Conservation (phyloP, 2,113 vertebrate genomes). For the Saguinus midas region DNA sequence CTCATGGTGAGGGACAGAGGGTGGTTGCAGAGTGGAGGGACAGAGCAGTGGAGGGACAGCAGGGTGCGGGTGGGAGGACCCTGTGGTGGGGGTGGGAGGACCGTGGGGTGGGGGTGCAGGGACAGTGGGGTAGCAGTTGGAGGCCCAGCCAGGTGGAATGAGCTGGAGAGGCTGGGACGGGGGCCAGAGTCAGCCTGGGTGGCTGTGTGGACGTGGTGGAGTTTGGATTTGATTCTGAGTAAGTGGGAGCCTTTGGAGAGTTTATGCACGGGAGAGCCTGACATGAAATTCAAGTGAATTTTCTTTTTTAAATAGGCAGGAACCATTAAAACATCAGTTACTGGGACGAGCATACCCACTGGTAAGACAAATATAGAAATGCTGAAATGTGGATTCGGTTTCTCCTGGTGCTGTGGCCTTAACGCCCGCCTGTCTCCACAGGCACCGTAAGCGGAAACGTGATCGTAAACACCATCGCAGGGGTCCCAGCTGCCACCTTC, state of each 20-base stretch:
- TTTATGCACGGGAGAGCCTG: not conserved
- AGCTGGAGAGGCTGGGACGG: not conserved
- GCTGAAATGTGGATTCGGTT: rapidly evolving
- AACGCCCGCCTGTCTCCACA: constrained; percentile 71
- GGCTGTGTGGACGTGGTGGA: rapidly evolving
- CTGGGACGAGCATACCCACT: constrained; percentile 92
- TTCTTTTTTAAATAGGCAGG: constrained; percentile 88
- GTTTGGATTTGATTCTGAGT: not conserved
- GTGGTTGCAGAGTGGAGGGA: not conserved
- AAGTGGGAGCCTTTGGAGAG: not conserved
- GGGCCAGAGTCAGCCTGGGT: rapidly evolving
- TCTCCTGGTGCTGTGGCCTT: rapidly evolving
- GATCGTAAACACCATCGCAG: constrained; percentile 94
- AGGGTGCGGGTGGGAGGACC: not conserved
- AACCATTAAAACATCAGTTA: constrained; percentile 92
- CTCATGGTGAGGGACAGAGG: not conserved
- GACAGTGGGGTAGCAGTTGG: not conserved
- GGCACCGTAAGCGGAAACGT: constrained; percentile 96
- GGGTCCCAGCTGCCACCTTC: constrained; percentile 92
- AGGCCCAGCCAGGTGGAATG: not conserved
- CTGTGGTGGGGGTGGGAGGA: not conserved
- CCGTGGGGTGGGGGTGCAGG: not conserved
- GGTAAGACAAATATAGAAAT: constrained; percentile 82
- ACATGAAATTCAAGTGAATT: not conserved
- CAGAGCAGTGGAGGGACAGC: not conserved